Evolutionary conservation across 2,888 invertebrate species (phyloP).

Genomic region (Aricia artaxerxes): DNA sequence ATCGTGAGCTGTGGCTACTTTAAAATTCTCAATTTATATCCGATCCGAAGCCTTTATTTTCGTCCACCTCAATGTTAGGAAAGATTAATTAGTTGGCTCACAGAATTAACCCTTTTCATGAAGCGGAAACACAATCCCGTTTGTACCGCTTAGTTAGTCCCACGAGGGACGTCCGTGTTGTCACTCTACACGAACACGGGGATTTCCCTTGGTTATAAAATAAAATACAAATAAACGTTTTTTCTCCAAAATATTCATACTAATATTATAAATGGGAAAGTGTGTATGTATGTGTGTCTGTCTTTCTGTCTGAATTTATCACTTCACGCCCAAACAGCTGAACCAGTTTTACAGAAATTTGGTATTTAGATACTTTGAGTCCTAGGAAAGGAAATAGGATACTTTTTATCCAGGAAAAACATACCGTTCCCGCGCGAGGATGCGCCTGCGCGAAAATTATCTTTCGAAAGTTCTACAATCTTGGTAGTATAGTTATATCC

Average conservation of each 20-base stretch:
- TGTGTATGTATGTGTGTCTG: too few species aligned
- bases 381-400: slow-evolving; percentile 29
- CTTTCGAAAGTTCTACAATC: too few species aligned
- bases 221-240: slow-evolving; percentile 32
- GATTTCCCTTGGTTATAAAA: not conserved
- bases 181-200: slow-evolving; percentile 22
- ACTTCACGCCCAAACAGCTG: too few species aligned
- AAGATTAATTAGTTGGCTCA: slow-evolving; percentile 25
- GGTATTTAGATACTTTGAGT: too few species aligned
- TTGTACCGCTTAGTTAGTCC: slow-evolving; percentile 33
- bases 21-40: not conserved
- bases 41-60: not conserved
- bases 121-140: slow-evolving; percentile 31
- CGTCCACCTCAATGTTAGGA: not conserved
- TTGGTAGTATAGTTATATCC: too few species aligned
- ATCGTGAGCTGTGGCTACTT: slow-evolving; percentile 19
- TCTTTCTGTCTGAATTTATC: too few species aligned
- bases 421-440: too few species aligned
- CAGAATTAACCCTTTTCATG: slow-evolving; percentile 32
- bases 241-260: slow-evolving; percentile 9
- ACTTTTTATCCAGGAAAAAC: not conserved
- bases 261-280: too few species aligned
- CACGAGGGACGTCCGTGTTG: slow-evolving; percentile 12
- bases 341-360: too few species aligned
- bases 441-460: too few species aligned